These are phyloP conservation scores for Psittacula echo DNA, from an alignment of 2,797 vertebrate genomes.

Conservation along the genomic window DNA sequence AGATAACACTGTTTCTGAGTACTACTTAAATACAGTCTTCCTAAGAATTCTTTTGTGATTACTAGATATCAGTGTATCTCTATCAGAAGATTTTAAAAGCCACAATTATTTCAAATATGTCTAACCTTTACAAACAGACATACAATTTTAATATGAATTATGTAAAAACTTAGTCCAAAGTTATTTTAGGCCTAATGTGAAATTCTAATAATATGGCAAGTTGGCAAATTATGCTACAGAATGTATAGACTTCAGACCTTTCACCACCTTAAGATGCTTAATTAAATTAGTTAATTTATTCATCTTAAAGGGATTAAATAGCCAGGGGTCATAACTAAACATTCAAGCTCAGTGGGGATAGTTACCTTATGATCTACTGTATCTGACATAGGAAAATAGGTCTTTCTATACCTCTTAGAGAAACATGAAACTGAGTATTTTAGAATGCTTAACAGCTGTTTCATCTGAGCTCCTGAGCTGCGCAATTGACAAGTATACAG, in stretches of 20 bases:
- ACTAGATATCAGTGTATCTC: not conserved
- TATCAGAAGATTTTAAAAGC: not conserved
- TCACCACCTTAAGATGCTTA: slow-evolving; percentile 6
- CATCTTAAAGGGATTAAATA: not conserved
- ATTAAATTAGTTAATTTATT: slow-evolving; percentile 30
- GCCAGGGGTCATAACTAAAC: not conserved
- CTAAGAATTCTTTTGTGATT: not conserved
- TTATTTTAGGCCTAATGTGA: not conserved
- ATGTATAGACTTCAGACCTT: not conserved
- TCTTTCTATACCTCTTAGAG: not conserved
- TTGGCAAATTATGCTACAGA: not conserved
- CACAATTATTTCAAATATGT: not conserved
- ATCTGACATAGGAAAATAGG: not conserved
- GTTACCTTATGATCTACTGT: not conserved
- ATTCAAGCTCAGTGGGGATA: not conserved
- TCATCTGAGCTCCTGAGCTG: not conserved
- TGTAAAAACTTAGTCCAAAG: not conserved
- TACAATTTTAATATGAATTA: not conserved
- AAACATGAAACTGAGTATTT: not conserved
- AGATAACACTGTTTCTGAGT: not conserved
- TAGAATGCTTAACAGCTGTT: not conserved
- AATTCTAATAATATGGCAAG: not conserved
- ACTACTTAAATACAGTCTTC: not conserved
- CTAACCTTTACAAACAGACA: not conserved
- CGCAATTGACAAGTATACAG: not conserved